A percentile compares a stretch with the other conserved stretches of the same genome.
Conservation (phyloP, 2,797 vertebrate genomes). For the Catharus ustulatus region DNA sequence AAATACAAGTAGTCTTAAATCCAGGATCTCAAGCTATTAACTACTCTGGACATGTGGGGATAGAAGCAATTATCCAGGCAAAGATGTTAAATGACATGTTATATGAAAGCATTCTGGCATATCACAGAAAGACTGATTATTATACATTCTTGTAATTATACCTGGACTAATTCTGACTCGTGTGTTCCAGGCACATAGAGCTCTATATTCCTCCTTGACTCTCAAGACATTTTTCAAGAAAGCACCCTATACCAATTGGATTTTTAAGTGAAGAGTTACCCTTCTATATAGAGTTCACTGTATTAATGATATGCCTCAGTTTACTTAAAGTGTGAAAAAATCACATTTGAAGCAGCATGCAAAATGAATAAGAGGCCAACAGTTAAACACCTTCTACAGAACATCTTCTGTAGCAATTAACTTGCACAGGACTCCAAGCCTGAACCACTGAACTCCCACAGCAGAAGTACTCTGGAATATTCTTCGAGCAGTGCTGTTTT, state of each 20-base stretch:
- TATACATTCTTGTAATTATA: neutral
- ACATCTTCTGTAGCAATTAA: neutral
- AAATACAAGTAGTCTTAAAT: neutral
- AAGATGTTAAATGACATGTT: neutral
- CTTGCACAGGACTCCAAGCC: neutral
- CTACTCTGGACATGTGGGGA: neutral
- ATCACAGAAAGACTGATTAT: neutral
- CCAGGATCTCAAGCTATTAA: neutral
- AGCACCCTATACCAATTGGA: neutral
- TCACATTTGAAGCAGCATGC: neutral
- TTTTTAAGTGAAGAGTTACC: neutral
- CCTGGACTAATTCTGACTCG: neutral
- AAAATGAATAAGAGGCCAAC: neutral
- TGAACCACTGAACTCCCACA: neutral
- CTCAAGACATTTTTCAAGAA: neutral
- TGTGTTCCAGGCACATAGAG: neutral
- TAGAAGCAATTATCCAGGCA: neutral
- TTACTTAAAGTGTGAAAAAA: neutral
- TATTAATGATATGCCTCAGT: neutral
- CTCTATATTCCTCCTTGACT: neutral
- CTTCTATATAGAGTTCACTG: neutral
- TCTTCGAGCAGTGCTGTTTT: neutral
- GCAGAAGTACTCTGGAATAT: neutral
- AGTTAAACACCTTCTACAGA: neutral
- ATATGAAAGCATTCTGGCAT: neutral